These are phyloP conservation scores for Felis catus DNA, from an alignment of 2,113 vertebrate genomes.

Conservation along the genomic window DNA sequence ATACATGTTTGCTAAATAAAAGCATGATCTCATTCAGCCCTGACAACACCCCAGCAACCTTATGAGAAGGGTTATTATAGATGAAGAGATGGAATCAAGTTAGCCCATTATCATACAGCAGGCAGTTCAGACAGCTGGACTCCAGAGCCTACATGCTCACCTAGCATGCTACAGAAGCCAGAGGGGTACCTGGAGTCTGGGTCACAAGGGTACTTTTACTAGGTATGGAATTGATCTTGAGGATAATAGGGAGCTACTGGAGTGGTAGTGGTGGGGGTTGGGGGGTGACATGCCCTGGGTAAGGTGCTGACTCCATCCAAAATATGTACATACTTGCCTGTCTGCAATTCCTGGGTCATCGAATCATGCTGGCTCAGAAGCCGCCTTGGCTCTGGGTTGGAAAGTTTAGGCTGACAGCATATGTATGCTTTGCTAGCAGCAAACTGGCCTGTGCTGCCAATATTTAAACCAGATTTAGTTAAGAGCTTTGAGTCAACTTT, in stretches of 20 bases:
- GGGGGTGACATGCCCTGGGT: not conserved
- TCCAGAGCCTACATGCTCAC: not conserved
- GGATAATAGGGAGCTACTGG: not conserved
- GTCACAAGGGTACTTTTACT: not conserved
- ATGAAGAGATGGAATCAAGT: not conserved
- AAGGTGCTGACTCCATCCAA: not conserved
- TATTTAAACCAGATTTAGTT: conserved; percentile 46
- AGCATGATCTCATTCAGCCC: not conserved
- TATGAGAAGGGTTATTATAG: conserved; percentile 22
- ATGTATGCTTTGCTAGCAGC: not conserved
- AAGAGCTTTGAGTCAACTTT: conserved; percentile 32
- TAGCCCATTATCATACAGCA: not conserved
- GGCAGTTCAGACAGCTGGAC: not conserved
- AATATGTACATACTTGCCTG: not conserved
- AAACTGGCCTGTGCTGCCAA: conserved; percentile 16
- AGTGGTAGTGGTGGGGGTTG: not conserved
- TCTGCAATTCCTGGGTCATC: not conserved
- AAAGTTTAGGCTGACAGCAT: not conserved
- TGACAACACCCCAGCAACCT: not conserved
- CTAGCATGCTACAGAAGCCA: not conserved
- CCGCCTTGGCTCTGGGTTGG: not conserved
- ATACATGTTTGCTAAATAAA: not conserved
- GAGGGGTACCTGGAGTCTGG: too few relatives aligned
- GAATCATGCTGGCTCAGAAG: not conserved
- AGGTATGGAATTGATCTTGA: not conserved